These are phyloP conservation scores for Rattus norvegicus DNA, from an alignment of 2,113 vertebrate species.

Conservation along the genomic window DNA sequence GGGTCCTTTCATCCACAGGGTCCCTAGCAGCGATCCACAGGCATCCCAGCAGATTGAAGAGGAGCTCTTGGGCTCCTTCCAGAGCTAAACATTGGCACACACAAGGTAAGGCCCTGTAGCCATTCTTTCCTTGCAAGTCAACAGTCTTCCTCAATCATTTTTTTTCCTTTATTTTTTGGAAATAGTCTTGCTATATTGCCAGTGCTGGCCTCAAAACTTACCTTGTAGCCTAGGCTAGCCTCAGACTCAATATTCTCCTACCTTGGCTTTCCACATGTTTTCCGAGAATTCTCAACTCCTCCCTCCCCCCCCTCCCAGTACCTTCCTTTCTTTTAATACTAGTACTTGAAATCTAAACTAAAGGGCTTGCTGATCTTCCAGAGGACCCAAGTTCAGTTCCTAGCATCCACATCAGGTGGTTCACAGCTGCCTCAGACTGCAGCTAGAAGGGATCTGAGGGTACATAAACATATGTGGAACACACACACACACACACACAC, in stretches of 20 bases:
- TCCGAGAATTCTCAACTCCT: too few species aligned
- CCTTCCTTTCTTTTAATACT: neutral
- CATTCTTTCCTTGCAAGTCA: neutral
- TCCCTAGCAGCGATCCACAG: conserved; percentile 13
- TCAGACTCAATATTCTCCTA: neutral
- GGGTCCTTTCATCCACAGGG: conserved; percentile 31
- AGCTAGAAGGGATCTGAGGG: neutral
- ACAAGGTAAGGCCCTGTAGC: neutral
- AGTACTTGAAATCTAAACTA: neutral
- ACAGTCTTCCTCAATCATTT: conserved; percentile 4
- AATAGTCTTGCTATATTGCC: neutral
- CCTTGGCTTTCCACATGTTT: neutral
- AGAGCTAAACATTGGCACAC: conserved; percentile 17
- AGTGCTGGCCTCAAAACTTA: neutral
- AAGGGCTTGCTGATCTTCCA: neutral
- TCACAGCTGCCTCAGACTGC: neutral
- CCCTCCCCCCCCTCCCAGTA: too few species aligned
- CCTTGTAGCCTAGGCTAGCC: neutral
- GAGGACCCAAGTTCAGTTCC: neutral
- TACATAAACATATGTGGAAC: neutral
- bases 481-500: neutral
- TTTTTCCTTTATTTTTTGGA: neutral
- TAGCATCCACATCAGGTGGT: too few species aligned
- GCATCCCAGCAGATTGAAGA: neutral
- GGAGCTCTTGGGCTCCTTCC: neutral